Conservation (phyloP, 64 coral and sea anemone species). For the Porites australiensis region DNA sequence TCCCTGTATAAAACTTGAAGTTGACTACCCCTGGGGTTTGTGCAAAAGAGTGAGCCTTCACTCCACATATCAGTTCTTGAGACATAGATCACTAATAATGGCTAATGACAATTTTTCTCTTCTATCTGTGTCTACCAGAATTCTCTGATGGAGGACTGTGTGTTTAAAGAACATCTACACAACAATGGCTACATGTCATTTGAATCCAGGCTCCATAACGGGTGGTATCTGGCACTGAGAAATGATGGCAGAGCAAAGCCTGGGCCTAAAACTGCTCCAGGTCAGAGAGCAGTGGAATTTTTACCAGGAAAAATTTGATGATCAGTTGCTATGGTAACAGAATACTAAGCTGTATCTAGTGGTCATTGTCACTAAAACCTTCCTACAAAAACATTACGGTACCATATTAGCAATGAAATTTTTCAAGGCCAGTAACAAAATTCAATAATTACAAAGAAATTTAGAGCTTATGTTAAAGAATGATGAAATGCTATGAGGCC, state of each 20-base stretch:
- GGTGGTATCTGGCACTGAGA: constrained; percentile 60
- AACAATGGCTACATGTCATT: constrained; percentile 50
- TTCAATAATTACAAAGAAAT: too few species aligned
- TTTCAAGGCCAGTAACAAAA: too few species aligned
- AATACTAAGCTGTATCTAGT: not conserved
- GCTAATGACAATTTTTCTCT: not conserved
- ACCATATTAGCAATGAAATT: too few species aligned
- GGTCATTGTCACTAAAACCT: not conserved
- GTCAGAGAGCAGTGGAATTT: constrained; percentile 59
- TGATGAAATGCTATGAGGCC: too few species aligned
- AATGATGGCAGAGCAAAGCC: constrained; percentile 45
- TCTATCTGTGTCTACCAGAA: not conserved
- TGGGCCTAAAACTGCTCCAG: constrained; percentile 41
- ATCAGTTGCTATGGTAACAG: not conserved
- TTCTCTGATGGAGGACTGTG: constrained; percentile 31
- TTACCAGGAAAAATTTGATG: constrained; percentile 10
- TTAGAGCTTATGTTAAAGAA: too few species aligned
- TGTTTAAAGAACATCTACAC: constrained; percentile 46
- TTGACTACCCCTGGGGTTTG: too few species aligned
- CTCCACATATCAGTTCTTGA: too few species aligned
- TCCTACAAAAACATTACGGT: too few species aligned
- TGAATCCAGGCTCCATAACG: constrained; percentile 45
- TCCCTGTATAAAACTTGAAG: too few species aligned
- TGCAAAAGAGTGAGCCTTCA: too few species aligned
- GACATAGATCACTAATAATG: too few species aligned